Evolutionary conservation across 2,888 invertebrate species (phyloP).

Genomic region (Slavum lentiscoides): DNA sequence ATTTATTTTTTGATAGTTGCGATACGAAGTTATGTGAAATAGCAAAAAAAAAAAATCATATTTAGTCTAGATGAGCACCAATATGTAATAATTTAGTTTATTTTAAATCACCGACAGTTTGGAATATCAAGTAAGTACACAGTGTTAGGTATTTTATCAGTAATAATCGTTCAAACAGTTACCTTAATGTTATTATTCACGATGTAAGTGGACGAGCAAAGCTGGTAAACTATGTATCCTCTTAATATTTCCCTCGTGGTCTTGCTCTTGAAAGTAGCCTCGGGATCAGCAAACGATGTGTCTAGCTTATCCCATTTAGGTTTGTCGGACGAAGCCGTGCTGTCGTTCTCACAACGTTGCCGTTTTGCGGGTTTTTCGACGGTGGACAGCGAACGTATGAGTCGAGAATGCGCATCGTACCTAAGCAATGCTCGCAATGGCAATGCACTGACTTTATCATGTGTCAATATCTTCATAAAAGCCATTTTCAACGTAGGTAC

Average conservation of each 20-base stretch:
- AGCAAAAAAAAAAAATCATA: too few species aligned
- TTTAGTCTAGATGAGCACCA: too few species aligned
- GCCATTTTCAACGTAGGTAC: too few species aligned
- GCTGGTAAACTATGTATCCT: constrained; percentile 86
- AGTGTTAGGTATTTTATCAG: too few species aligned
- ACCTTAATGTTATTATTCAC: constrained; percentile 55
- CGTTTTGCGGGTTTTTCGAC: neutral
- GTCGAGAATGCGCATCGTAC: neutral
- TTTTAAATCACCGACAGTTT: too few species aligned
- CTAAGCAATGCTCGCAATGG: too few species aligned
- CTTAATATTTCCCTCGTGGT: constrained; percentile 88
- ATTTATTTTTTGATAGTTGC: too few species aligned
- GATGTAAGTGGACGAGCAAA: constrained; percentile 68
- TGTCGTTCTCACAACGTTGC: neutral
- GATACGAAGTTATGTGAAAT: too few species aligned
- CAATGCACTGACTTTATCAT: too few species aligned
- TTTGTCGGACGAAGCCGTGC: neutral
- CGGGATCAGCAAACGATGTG: neutral
- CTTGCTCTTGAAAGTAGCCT: constrained; percentile 86
- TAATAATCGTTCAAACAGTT: constrained; percentile 55
- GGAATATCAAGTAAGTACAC: too few species aligned
- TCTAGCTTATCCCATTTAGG: neutral
- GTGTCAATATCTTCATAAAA: too few species aligned
- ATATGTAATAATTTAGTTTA: too few species aligned
- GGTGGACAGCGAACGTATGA: neutral